Base-by-base conservation (phyloP, 2,797 vertebrate species). In the Aeoliscus strigatus region DNA sequence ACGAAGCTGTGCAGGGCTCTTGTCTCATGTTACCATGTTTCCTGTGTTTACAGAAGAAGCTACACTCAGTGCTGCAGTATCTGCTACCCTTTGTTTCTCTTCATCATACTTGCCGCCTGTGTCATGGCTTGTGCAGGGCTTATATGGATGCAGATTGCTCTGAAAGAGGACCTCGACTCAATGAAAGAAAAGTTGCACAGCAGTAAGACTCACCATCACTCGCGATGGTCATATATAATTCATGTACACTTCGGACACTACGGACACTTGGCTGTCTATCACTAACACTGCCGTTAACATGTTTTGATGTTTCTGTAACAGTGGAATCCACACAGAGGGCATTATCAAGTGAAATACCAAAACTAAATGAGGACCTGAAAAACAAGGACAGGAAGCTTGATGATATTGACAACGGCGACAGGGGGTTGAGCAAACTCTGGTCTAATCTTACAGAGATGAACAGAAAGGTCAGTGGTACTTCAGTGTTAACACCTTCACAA, bases 61-160 rank as follows among this genome's bases (percentile, higher is more conserved):
- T 94, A 92, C 51, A 51, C 90, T 1, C 91, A 90, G 68, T 99
- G 96, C 84, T 99, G 94, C 88, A 92, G 77, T 34, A 75, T 96
- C 63, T 97, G 95, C 82, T 98, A 94, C 63, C 95, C 94, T 0
- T 68, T 99, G 27, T 96, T 94, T 56, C 86, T 92, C 0, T 98
- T 97, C 71, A 89, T 99, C 66, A 84, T 98, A 46, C 86, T 98
- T 0, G 92, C 91, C 0, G 96, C 94, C 29, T 99, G 96, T 18
- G 91, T 96, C 21, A 91, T 96, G 77, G 91, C 93, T 0, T 97
- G 93, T 17, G 90, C 92, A 39, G 96, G 96, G 51, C 87, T 99
- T 56, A 92, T 97, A 60, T 99, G 95, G 95, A 99, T 99, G 96
- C 96, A 99, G 79, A 90, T 97, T 44, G 93, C 93, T 12, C 88